Base-by-base conservation (phyloP, 2,113 vertebrate species). In the Pantherophis guttatus region DNA sequence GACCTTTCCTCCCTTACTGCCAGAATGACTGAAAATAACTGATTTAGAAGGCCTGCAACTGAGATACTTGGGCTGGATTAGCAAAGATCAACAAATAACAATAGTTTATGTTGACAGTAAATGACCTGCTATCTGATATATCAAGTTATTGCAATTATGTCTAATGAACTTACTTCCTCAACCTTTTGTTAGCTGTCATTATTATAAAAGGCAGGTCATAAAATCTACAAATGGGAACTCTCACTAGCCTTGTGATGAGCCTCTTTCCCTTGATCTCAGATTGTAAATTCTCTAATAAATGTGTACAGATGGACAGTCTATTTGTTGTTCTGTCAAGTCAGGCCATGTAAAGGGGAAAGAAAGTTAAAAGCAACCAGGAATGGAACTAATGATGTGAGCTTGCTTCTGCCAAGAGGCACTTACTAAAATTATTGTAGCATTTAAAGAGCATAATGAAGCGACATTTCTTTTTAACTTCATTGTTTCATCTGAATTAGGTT, bases 381-480 rank as follows among this genome's bases (percentile, higher is more conserved):
- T 97, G 48, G 86, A 96, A 94, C 95, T 97, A 96, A 97, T 96
- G 94, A 95, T 95, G 85, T 90, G 91, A 94, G 88, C 55, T 96
- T 0, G 81, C 88, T 88, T 95, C 91, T 94, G 94, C 95, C 96
- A 97, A 96, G 93, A 96, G 95, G 94, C 95, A 96, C 95, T 96
- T 96, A 96, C 89, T 96, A 94, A 96, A 95, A 92, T 96, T 95
- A 95, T 95, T 97, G 95, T 96, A 94, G 95, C 92, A 92, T 97
- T 95, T 95, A 97, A 97, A 94, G 94, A 96, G 96, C 90, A 95
- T 95, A 97, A 95, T 92, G 94, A 95, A 95, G 94, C 90, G 94
- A 93, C 95, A 94, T 97, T 97, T 95, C 95, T 97, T 96, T 96
- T 95, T 93, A 95, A 96, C 91, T 96, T 96, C 94, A 96, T 94